Percentiles rank a stretch among this genome's conserved stretches.
Evolutionary conservation across 2,797 vertebrate genomes (phyloP).

Genomic region (Rhadinocentrus ornatus): DNA sequence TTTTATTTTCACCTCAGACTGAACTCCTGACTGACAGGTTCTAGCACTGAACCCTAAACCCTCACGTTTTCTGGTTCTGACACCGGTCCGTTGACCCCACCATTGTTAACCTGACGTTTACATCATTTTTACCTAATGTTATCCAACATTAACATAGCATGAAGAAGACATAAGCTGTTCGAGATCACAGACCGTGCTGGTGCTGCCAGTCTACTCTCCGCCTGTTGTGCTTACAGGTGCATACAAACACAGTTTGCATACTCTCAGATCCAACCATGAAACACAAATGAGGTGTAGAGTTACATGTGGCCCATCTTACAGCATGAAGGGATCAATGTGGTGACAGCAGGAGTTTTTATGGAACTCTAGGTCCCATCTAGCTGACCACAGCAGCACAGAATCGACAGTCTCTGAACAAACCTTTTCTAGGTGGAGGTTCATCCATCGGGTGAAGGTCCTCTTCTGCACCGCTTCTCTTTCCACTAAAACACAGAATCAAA

Average conservation of each 20-base stretch:
- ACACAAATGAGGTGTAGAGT: constrained; percentile 14
- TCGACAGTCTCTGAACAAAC: constrained; percentile 64
- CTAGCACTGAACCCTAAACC: too few species aligned
- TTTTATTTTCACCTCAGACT: too few species aligned
- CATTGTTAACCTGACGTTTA: too few species aligned
- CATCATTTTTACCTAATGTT: too few species aligned
- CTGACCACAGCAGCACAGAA: too few species aligned
- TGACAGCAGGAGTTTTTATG: neutral
- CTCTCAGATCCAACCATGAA: neutral
- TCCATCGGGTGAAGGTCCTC: constrained; percentile 97
- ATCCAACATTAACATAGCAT: too few species aligned
- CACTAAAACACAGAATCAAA: constrained; percentile 83
- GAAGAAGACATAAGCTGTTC: too few species aligned
- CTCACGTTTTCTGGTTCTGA: too few species aligned
- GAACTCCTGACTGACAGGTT: neutral
- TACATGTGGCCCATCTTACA: neutral
- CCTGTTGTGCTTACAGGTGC: neutral
- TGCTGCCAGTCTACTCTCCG: too few species aligned
- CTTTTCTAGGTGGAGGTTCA: constrained; percentile 97
- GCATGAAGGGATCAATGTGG: neutral
- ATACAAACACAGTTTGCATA: neutral
- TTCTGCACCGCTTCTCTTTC: constrained; percentile 96
- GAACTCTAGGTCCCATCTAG: neutral
- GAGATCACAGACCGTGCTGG: too few species aligned
- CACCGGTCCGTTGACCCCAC: too few species aligned